Evolutionary conservation across 2,113 vertebrate species (phyloP).

Genomic region (Lathamus discolor): DNA sequence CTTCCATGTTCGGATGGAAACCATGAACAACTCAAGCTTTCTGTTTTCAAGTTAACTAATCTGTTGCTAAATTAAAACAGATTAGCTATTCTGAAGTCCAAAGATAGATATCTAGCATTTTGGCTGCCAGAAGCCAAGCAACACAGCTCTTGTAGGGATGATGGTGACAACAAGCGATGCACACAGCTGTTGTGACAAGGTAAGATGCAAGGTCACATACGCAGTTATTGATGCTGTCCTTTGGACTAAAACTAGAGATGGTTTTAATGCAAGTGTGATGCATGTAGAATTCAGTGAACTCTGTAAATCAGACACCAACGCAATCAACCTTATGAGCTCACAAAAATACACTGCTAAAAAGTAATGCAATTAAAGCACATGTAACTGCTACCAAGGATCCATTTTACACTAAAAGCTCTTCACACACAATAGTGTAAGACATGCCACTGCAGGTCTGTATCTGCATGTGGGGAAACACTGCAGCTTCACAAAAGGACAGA

Average conservation of each 20-base stretch:
- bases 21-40: background rate
- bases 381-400: background rate
- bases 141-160: background rate
- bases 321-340: background rate
- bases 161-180: background rate
- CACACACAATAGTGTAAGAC: background rate
- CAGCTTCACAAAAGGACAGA: background rate
- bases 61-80: background rate
- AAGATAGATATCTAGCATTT: background rate
- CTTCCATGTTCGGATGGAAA: background rate
- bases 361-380: background rate
- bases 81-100: background rate
- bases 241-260: background rate
- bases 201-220: background rate
- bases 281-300: background rate
- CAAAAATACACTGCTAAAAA: background rate
- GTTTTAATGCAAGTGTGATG: background rate
- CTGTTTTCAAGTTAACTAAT: background rate
- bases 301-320: background rate
- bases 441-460: accelerated
- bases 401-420: background rate
- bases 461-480: background rate
- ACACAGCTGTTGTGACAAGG: background rate
- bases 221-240: background rate
- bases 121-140: background rate